Base-by-base conservation (phyloP, 1,140 invertebrate genomes). In the Heliconius nattereri region DNA sequence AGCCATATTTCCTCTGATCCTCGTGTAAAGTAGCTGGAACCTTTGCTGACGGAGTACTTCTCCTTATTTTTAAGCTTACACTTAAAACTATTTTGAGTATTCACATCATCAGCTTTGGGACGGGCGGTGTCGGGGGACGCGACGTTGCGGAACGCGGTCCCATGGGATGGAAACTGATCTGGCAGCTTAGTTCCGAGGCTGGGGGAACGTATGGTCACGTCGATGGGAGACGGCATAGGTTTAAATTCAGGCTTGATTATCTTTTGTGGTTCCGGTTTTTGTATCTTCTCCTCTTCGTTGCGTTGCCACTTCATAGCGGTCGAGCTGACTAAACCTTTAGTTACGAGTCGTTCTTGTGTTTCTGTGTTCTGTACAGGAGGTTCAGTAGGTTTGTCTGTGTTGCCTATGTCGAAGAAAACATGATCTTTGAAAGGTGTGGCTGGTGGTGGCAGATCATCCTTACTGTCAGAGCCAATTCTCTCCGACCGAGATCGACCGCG, bases 211-310 rank as follows among this genome's bases (percentile, higher is more conserved):
- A 94, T 94, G 0, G 92, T 92, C 8, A 92, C 86, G 20, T 94
- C 92, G 1, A 89, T 86, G 0, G 90, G 89, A 11, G 90, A 90
- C 0, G 87, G 84, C 83, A 92, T 90, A 2, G 89, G 89, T 78
- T 92, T 92, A 80, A 94, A 94, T 80, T 94, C 92, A 2, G 92
- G 92, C 49, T 93, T 93, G 66, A 94, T 92, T n/a, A 94, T 93
- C 71, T 91, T 92, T 75, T 91, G 90, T 8, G 92, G 92, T 77
- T 93, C 91, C 0, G 89, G 90, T 49, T 90, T 90, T 77, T 86
- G 85, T 49, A 87, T 83, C 73, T 90, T 89, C 75, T 92, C 81
- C 73, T 92, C 90, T 3, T 90, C 90, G 70, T 81, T 87, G 7
- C 87, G 82, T 75, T 90, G 90, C 91, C 92, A 94, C 81, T 89